These are phyloP conservation scores for Eidolon helvum DNA, from an alignment of 2,113 vertebrate species.

Conservation along the genomic window DNA sequence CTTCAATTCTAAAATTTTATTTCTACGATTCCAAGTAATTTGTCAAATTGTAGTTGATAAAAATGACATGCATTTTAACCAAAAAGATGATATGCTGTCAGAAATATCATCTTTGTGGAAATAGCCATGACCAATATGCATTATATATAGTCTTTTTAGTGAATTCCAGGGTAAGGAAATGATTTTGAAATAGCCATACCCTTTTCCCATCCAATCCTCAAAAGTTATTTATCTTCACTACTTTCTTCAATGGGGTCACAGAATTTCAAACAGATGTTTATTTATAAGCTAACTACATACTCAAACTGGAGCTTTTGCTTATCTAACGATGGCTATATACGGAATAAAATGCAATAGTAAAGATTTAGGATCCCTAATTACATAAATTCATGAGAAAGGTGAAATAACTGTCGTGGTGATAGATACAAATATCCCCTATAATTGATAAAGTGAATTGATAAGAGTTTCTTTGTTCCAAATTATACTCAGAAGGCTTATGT, in stretches of 20 bases:
- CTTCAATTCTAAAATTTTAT: conserved; percentile 18
- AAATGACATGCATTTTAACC: conserved; percentile 49
- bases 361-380: background rate
- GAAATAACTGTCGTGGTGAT: background rate
- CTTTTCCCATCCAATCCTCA: background rate
- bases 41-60: conserved; percentile 57
- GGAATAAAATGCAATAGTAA: background rate
- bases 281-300: conserved; percentile 54
- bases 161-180: conserved; percentile 38
- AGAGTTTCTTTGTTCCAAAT: background rate
- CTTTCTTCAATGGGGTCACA: conserved; percentile 31
- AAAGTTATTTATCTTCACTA: conserved; percentile 22
- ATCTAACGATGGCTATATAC: background rate
- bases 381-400: background rate
- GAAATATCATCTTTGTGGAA: conserved; percentile 18
- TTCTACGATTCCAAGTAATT: conserved; percentile 44
- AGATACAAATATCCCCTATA: conserved; percentile 1
- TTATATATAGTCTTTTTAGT: conserved; percentile 16
- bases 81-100: background rate
- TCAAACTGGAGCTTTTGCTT: background rate
- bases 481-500: background rate
- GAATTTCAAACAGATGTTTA: conserved; percentile 48
- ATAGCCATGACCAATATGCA: background rate
- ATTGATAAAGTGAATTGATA: background rate
- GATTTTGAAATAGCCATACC: conserved; percentile 35